A percentile compares a stretch with the other conserved stretches of the same genome.
phyloP scores from a whole-genome alignment of 2,113 vertebrate genomes.

The Nesoenas mayeri region DNA sequence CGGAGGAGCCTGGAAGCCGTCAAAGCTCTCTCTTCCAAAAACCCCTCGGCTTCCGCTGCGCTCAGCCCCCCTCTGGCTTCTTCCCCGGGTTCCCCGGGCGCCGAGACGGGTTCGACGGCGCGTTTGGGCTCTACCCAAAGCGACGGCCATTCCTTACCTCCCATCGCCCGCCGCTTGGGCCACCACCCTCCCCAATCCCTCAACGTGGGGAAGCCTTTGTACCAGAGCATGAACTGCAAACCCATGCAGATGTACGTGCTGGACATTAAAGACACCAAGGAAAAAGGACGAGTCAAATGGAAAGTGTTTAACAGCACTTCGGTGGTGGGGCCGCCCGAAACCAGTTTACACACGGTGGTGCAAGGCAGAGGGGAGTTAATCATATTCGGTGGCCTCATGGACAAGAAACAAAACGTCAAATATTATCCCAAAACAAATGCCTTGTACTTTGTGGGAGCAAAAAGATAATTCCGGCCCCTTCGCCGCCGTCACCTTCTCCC shows the following conservation, averaged over 20 bases:
- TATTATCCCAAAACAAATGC: conserved; percentile 99
- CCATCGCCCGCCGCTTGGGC: conserved; percentile 92
- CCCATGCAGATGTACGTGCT: conserved; percentile 99
- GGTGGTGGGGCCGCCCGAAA: conserved; percentile 93
- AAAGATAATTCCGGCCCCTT: conserved; percentile 86
- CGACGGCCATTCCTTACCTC: conserved; percentile 89
- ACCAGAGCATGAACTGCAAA: conserved; percentile 98
- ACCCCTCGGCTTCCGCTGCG: conserved; percentile 40
- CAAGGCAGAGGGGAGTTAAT: conserved; percentile 96
- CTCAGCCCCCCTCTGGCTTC: conserved; percentile 77
- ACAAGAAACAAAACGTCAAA: conserved; percentile 99
- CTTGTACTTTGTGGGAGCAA: conserved; percentile 99
- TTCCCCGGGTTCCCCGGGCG: conserved; percentile 69
- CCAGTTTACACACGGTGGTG: conserved; percentile 96
- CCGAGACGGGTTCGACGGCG: conserved; percentile 48
- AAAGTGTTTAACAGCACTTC: conserved; percentile 87
- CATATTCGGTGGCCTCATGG: conserved; percentile 97
- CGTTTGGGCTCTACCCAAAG: conserved; percentile 70
- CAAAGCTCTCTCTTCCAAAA: conserved; percentile 81
- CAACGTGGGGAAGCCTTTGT: conserved; percentile 96
- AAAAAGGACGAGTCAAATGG: conserved; percentile 87
- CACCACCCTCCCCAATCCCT: conserved; percentile 97
- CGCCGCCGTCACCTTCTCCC: neutral
- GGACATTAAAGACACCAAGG: conserved; percentile 88
- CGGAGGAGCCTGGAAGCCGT: conserved; percentile 90